phyloP scores from a whole-genome alignment of 2,797 vertebrate genomes.

The Sparus aurata region DNA sequence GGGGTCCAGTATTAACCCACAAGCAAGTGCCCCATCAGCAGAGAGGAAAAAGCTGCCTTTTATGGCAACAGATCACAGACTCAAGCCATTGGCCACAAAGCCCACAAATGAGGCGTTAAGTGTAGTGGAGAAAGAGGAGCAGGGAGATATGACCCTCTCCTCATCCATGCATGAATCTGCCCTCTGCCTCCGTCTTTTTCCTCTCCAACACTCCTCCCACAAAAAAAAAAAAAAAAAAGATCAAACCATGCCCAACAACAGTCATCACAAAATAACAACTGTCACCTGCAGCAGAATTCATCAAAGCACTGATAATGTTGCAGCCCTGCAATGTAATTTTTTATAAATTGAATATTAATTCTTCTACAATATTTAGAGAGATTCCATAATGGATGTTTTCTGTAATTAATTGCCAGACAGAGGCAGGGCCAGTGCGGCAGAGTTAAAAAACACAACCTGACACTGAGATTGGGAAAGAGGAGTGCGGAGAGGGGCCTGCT shows the following conservation, averaged over 20 bases:
- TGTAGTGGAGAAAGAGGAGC: conserved; percentile 68
- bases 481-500: conserved; percentile 83
- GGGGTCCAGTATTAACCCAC: conserved; percentile 74
- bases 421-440: conserved; percentile 81
- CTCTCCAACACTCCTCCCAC: background rate
- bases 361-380: conserved; percentile 85
- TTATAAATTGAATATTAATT: conserved; percentile 93
- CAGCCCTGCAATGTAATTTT: conserved; percentile 86
- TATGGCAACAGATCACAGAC: conserved; percentile 80
- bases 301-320: conserved; percentile 86
- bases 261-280: conserved; percentile 82
- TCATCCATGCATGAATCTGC: conserved; percentile 68
- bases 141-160: conserved; percentile 70
- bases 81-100: conserved; percentile 80
- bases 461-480: conserved; percentile 84
- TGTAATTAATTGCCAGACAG: conserved; percentile 91
- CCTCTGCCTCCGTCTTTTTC: conserved; percentile 49
- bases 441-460: conserved; percentile 90
- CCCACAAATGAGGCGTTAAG: conserved; percentile 84
- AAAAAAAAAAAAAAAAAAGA: background rate
- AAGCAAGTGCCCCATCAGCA: conserved; percentile 82
- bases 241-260: conserved; percentile 48
- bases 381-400: conserved; percentile 91
- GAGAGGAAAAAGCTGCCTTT: conserved; percentile 76
- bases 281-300: conserved; percentile 90